Evolutionary conservation across 2,113 vertebrate species (phyloP).

Genomic region (Pluvialis apricaria): DNA sequence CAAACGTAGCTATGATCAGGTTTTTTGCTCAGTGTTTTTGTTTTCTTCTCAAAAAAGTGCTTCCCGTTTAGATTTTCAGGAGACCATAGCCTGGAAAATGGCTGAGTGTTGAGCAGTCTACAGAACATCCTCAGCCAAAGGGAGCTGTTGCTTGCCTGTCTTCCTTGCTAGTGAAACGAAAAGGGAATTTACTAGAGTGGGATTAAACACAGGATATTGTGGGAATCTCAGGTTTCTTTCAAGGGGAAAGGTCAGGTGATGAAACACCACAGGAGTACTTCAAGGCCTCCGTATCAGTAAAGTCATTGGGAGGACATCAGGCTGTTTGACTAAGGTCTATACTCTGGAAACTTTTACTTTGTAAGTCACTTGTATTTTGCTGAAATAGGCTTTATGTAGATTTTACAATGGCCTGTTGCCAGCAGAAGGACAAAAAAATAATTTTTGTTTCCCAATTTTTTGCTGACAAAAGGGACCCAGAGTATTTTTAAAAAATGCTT

Average conservation of each 20-base stretch:
- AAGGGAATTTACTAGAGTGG: neutral
- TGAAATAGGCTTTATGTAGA: neutral
- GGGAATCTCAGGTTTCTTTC: neutral
- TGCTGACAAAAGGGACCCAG: neutral
- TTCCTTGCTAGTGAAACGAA: neutral
- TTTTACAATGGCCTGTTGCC: neutral
- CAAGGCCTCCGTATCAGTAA: neutral
- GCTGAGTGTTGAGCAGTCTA: neutral
- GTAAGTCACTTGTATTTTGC: neutral
- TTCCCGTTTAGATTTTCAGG: neutral
- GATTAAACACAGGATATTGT: neutral
- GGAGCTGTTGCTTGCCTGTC: neutral
- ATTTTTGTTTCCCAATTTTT: neutral
- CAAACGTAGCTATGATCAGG: neutral
- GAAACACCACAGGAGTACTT: neutral
- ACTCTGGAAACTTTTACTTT: neutral
- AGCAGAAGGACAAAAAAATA: neutral
- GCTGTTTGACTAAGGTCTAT: neutral
- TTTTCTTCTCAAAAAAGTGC: neutral
- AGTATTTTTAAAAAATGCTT: neutral
- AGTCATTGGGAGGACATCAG: neutral
- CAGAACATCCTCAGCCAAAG: neutral
- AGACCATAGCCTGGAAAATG: neutral
- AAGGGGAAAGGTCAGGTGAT: neutral
- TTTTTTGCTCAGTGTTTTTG: neutral